Conservation (phyloP, 2,888 invertebrate species). For the Synanthedon andrenaeformis region DNA sequence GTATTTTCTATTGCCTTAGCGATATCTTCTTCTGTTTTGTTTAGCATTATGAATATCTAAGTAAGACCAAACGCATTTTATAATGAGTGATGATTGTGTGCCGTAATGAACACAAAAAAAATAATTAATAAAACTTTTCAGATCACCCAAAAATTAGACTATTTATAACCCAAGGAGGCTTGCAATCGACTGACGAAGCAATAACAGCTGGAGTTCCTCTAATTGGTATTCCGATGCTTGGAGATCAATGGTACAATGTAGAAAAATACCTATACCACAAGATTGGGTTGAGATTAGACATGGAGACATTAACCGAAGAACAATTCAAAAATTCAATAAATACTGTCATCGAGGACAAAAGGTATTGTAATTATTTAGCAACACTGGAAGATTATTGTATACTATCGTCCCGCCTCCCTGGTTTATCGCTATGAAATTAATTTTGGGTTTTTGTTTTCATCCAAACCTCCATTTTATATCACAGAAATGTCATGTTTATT, state of each 20-base stretch:
- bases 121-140: not conserved
- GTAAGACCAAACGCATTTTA: no score
- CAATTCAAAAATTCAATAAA: conserved; percentile 9
- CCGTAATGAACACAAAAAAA: no score
- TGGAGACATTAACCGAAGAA: conserved; percentile 7
- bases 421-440: no score
- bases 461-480: no score
- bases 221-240: conserved; percentile 20
- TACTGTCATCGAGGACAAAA: conserved; percentile 3
- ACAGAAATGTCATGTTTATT: no score
- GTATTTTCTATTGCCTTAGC: no score
- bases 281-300: not conserved
- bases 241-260: conserved; percentile 23
- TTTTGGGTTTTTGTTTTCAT: no score
- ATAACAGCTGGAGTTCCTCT: conserved; percentile 19
- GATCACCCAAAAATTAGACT: conserved; percentile 28
- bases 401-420: no score
- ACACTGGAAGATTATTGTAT: no score
- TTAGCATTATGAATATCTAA: no score
- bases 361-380: not conserved
- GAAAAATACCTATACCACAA: conserved; percentile 6
- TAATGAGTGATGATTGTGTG: no score
- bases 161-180: conserved; percentile 29
- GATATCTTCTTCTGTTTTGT: no score
- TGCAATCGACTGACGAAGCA: conserved; percentile 26